These are phyloP conservation scores for Thripadectes ignobilis DNA, from an alignment of 2,797 vertebrate species.

Conservation along the genomic window DNA sequence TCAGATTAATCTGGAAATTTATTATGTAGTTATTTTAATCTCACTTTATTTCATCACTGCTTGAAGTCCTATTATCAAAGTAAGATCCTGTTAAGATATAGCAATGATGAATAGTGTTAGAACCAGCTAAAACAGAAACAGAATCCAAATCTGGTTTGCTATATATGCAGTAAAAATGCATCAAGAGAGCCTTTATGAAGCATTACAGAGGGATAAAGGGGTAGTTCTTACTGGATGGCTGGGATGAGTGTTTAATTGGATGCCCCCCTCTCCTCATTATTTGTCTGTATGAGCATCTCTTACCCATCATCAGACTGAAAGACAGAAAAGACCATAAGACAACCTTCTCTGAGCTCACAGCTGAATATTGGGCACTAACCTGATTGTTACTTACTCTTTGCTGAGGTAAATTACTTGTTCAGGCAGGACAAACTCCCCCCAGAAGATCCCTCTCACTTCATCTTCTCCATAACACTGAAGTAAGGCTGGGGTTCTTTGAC, in stretches of 20 bases:
- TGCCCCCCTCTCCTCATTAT: background rate
- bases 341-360: background rate
- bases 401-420: background rate
- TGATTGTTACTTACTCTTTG: background rate
- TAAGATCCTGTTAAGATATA: conserved; percentile 8
- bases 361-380: background rate
- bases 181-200: background rate
- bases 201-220: background rate
- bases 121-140: background rate
- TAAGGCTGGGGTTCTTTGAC: background rate
- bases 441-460: background rate
- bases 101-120: background rate
- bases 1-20: conserved; percentile 50
- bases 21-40: conserved; percentile 56
- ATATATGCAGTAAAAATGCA: background rate
- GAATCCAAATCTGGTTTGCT: background rate
- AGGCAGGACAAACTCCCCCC: background rate
- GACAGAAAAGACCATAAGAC: background rate
- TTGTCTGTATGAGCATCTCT: background rate
- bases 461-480: background rate
- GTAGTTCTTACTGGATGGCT: background rate
- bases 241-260: background rate
- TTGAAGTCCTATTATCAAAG: conserved; percentile 31
- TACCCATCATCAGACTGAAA: background rate
- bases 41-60: conserved; percentile 40